Evolutionary conservation across 2,113 vertebrate species (phyloP).

Genomic region (Paedocypris sp.): DNA sequence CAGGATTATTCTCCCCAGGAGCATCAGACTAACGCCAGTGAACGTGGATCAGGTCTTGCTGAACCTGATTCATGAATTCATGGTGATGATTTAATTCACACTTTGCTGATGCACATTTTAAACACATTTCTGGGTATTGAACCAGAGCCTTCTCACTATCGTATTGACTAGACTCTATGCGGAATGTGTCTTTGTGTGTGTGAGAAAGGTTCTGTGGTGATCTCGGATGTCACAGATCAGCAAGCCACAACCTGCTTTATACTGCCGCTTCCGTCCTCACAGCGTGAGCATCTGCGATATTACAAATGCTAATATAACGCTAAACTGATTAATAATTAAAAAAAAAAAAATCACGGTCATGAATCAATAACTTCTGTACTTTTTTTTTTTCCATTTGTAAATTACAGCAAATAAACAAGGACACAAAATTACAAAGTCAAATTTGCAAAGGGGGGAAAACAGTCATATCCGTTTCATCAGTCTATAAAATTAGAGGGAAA

Average conservation of each 20-base stretch:
- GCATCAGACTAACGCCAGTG: not conserved
- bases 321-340: constrained; percentile 99
- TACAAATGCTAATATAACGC: constrained; percentile 99
- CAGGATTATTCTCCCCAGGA: not conserved
- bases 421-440: constrained; percentile 99
- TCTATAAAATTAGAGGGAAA: constrained; percentile 69
- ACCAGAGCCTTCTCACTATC: constrained; percentile 25
- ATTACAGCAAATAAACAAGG: constrained; percentile 99
- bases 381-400: constrained; percentile 95
- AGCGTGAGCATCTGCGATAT: constrained; percentile 82
- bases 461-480: constrained; percentile 76
- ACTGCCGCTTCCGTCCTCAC: constrained; percentile 74
- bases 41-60: not conserved
- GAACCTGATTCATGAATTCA: no score
- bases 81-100: no score
- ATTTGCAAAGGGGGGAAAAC: constrained; percentile 73
- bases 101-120: no score
- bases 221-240: constrained; percentile 57
- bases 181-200: constrained; percentile 1
- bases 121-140: no score
- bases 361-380: constrained; percentile 99
- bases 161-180: constrained; percentile 32
- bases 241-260: constrained; percentile 81
- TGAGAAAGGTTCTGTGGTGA: constrained; percentile 36
- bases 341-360: constrained; percentile 99